Conservation (phyloP, 2,888 invertebrate species). For the Bedellia somnulentella region DNA sequence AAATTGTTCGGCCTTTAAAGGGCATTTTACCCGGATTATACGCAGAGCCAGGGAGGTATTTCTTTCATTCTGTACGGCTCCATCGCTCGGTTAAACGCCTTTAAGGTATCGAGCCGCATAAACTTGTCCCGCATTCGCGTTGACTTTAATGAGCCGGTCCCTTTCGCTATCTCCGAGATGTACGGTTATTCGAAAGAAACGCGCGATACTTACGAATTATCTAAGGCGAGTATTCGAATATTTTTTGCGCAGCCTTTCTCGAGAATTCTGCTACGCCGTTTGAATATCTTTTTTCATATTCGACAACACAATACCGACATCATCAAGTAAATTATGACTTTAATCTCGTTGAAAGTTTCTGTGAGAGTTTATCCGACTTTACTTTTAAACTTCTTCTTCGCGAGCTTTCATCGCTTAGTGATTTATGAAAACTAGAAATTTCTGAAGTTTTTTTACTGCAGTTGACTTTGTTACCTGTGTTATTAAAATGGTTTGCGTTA, state of each 20-base stretch:
- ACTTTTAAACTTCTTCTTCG: conserved; percentile 39
- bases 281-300: conserved; percentile 30
- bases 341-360: conserved; percentile 44
- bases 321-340: conserved; percentile 50
- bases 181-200: conserved; percentile 35
- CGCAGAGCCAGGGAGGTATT: conserved; percentile 23
- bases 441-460: conserved; percentile 32
- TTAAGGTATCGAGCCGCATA: conserved; percentile 49
- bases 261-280: conserved; percentile 26
- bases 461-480: conserved; percentile 23
- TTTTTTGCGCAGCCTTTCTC: conserved; percentile 27
- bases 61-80: conserved; percentile 35
- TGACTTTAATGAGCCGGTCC: conserved; percentile 52
- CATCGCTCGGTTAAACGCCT: conserved; percentile 46
- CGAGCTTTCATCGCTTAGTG: conserved; percentile 37
- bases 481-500: no score
- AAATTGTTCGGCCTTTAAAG: conserved; percentile 51
- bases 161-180: conserved; percentile 46
- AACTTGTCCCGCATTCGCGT: conserved; percentile 36
- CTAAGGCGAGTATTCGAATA: conserved; percentile 15
- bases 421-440: conserved; percentile 52
- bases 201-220: conserved; percentile 34
- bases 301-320: conserved; percentile 35
- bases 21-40: conserved; percentile 43
- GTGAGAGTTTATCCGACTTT: conserved; percentile 38